A percentile compares a stretch with the other conserved stretches of the same genome.
phyloP scores from a whole-genome alignment of 1,140 invertebrate species.

The Hycleus phaleratus region DNA sequence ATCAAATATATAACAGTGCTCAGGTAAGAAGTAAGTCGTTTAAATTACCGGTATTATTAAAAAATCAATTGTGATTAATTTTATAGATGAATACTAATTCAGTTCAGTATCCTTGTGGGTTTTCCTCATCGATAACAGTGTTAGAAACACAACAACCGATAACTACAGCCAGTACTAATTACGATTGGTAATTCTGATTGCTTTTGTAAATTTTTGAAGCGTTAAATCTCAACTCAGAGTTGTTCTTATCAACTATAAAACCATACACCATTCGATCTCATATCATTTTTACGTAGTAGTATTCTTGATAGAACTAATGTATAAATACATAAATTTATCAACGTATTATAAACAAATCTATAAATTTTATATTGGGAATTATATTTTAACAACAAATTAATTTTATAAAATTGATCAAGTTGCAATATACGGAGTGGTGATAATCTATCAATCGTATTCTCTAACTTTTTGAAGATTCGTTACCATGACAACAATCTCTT shows the following conservation, averaged over 20 bases:
- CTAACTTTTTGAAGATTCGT: no score
- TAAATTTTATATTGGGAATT: no score
- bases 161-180: slow-evolving; percentile 21
- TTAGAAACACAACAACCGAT: slow-evolving; percentile 25
- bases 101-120: slow-evolving; percentile 12
- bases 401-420: no score
- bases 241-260: no score
- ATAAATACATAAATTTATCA: no score
- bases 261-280: slow-evolving; percentile 7
- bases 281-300: slow-evolving; percentile 13
- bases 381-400: no score
- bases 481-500: no score
- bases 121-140: slow-evolving; percentile 21
- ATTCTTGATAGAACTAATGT: not conserved
- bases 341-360: no score
- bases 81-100: slow-evolving; percentile 19
- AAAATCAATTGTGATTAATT: not conserved
- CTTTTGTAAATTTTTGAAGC: no score
- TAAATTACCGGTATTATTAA: not conserved
- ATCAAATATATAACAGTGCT: slow-evolving; percentile 19
- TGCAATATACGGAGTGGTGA: no score
- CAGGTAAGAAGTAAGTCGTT: slow-evolving; percentile 30
- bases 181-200: slow-evolving; percentile 23
- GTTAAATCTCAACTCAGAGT: no score
- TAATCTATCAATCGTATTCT: no score